Percentiles rank a stretch among this genome's conserved stretches.
phyloP scores from a whole-genome alignment of 2,797 vertebrate species.

The Corythornis leucogaster region DNA sequence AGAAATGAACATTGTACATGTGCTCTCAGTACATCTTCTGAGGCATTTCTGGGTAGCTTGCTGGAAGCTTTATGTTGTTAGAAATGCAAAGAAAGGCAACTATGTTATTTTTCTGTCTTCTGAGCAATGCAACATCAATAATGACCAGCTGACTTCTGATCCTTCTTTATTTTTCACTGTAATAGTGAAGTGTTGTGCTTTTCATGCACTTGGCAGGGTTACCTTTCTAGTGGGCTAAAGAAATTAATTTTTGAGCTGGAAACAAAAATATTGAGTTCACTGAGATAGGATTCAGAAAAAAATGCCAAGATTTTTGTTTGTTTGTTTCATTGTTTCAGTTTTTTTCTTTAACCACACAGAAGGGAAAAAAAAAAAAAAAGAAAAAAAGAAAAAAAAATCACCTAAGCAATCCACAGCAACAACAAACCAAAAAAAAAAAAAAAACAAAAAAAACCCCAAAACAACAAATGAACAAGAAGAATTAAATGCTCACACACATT shows the following conservation, averaged over 20 bases:
- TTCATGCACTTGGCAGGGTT: neutral
- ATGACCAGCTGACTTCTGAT: neutral
- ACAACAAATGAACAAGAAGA: too few species aligned
- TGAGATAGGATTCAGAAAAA: neutral
- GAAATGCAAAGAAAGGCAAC: neutral
- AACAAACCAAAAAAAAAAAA: too few species aligned
- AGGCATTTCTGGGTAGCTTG: neutral
- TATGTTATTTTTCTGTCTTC: neutral
- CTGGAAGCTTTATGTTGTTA: neutral
- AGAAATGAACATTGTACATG: neutral
- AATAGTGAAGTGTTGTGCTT: neutral
- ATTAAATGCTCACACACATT: too few species aligned
- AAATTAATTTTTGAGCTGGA: slow-evolving; percentile 14
- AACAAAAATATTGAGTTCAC: neutral
- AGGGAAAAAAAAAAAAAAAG: too few species aligned
- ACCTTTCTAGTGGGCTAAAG: neutral
- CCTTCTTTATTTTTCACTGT: neutral
- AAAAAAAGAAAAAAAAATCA: too few species aligned
- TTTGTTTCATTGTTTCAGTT: neutral
- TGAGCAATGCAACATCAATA: neutral
- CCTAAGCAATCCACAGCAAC: too few species aligned
- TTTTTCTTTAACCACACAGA: neutral
- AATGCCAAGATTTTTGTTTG: neutral
- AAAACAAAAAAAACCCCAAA: too few species aligned
- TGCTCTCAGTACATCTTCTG: neutral